Evolutionary conservation across 2,797 vertebrate species (phyloP).

Genomic region (Lagorchestes hirsutus): DNA sequence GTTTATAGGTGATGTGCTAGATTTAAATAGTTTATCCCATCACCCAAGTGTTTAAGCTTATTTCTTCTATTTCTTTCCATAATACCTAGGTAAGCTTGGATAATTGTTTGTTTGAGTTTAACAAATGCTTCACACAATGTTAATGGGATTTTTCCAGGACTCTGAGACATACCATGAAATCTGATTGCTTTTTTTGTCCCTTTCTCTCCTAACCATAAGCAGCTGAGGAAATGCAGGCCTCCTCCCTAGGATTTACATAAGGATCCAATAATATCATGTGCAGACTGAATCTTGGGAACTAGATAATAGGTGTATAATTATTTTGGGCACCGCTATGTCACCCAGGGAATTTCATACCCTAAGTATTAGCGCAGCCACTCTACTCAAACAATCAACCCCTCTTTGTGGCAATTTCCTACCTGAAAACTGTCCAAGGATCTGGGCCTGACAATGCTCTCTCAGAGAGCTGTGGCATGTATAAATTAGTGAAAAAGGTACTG

Average conservation of each 20-base stretch:
- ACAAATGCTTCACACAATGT: conserved; percentile 80
- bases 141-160: conserved; percentile 82
- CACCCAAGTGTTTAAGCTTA: conserved; percentile 40
- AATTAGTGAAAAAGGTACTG: neutral
- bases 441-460: conserved; percentile 48
- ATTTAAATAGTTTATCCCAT: conserved; percentile 66
- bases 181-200: conserved; percentile 72
- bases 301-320: conserved; percentile 80
- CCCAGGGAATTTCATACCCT: conserved; percentile 77
- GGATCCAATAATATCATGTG: conserved; percentile 76
- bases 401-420: conserved; percentile 59
- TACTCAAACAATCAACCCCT: conserved; percentile 52
- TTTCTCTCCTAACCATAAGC: conserved; percentile 60
- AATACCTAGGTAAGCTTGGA: conserved; percentile 72
- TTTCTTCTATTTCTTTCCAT: conserved; percentile 61
- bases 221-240: conserved; percentile 78
- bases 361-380: conserved; percentile 65
- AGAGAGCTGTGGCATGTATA: conserved; percentile 43
- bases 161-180: conserved; percentile 79
- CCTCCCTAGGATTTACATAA: conserved; percentile 70
- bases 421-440: conserved; percentile 69
- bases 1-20: conserved; percentile 54
- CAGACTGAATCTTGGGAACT: conserved; percentile 63
- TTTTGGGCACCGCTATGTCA: conserved; percentile 66
- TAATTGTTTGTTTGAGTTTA: conserved; percentile 82